phyloP scores from a whole-genome alignment of 1,140 invertebrate species.

The Euwallacea fornicatus region DNA sequence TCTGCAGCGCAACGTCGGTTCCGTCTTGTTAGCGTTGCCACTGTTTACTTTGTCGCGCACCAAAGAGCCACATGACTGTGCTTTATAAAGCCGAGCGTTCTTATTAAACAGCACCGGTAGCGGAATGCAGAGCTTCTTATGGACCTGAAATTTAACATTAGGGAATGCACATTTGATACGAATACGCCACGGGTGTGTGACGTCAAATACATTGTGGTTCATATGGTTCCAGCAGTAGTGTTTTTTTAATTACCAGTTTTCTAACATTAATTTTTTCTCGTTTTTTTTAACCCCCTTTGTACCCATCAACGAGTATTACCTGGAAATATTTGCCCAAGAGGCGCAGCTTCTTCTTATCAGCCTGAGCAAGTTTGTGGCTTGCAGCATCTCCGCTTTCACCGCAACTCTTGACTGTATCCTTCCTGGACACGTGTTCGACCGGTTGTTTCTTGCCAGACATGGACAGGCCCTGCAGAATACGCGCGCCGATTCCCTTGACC shows the following conservation, averaged over 20 bases:
- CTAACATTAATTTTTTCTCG: background rate
- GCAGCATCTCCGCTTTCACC: constrained; percentile 3
- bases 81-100: constrained; percentile 59
- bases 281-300: too few relatives aligned
- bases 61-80: constrained; percentile 63
- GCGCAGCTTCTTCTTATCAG: constrained; percentile 60
- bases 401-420: constrained; percentile 32
- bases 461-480: constrained; percentile 41
- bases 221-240: background rate
- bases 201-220: background rate
- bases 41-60: constrained; percentile 56
- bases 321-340: constrained; percentile 65
- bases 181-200: background rate
- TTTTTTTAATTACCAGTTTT: background rate
- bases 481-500: constrained; percentile 43
- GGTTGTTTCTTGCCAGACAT: constrained; percentile 33
- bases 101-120: constrained; percentile 59
- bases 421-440: constrained; percentile 34
- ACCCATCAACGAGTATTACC: constrained; percentile 1
- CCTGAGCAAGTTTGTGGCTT: constrained; percentile 4
- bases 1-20: constrained; percentile 32
- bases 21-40: constrained; percentile 32
- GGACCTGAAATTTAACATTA: constrained; percentile 53
- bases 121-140: constrained; percentile 61
- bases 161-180: background rate